Evolutionary conservation across 2,888 invertebrate genomes (phyloP).

Genomic region (Amiota communis): DNA sequence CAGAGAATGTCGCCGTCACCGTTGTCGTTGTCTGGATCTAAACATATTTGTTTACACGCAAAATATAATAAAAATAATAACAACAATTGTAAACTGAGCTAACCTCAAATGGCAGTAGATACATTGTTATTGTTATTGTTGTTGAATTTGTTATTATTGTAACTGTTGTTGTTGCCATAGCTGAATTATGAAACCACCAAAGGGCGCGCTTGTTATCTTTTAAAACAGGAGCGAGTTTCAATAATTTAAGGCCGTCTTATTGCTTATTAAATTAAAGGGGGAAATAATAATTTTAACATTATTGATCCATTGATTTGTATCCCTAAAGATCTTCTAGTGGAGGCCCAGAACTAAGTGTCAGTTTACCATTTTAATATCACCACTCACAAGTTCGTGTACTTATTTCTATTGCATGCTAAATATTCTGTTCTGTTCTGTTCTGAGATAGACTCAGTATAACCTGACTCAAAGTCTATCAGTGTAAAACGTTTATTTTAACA

Average conservation of each 20-base stretch:
- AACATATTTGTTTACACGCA: slow-evolving; percentile 38
- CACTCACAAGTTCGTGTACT: too few relatives aligned
- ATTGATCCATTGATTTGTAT: too few relatives aligned
- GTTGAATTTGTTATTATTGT: slow-evolving; percentile 38
- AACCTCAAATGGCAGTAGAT: slow-evolving; percentile 49
- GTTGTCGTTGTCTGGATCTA: neutral
- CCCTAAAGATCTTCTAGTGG: too few relatives aligned
- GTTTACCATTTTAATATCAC: too few relatives aligned
- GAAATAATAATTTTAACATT: too few relatives aligned
- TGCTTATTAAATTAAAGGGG: neutral
- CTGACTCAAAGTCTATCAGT: too few relatives aligned
- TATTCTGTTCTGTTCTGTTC: too few relatives aligned
- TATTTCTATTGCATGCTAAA: too few relatives aligned
- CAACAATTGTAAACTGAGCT: slow-evolving; percentile 54
- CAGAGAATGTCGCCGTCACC: neutral
- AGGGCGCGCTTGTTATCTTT: slow-evolving; percentile 16
- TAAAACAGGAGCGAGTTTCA: neutral
- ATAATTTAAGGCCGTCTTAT: neutral
- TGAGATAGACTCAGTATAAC: too few relatives aligned
- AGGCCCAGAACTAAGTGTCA: too few relatives aligned
- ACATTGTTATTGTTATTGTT: slow-evolving; percentile 8
- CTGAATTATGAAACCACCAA: slow-evolving; percentile 52
- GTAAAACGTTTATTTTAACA: too few relatives aligned
- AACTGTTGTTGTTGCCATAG: slow-evolving; percentile 18
- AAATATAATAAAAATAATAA: slow-evolving; percentile 29